phyloP scores from a whole-genome alignment of 2,888 invertebrate genomes.

The Spisula solida region DNA sequence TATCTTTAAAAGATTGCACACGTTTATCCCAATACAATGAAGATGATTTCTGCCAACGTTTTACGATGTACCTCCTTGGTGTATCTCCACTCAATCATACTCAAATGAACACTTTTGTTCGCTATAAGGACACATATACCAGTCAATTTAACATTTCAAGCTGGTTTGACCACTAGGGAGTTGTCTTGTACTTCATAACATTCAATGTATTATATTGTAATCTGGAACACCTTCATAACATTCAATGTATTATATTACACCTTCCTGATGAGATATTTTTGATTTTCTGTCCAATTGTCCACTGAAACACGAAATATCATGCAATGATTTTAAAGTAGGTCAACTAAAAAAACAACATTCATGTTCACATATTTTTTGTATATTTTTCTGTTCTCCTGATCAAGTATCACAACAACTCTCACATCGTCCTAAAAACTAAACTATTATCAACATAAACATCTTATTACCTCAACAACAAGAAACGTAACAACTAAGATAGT shows the following conservation, averaged over 20 bases:
- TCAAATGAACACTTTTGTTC: background rate
- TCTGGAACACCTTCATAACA: background rate
- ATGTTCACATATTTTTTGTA: slow-evolving; percentile 13
- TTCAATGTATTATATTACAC: too few relatives aligned
- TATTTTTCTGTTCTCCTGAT: slow-evolving; percentile 25
- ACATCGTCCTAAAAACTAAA: background rate
- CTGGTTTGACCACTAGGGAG: slow-evolving; percentile 17
- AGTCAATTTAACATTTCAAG: background rate
- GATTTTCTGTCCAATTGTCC: background rate
- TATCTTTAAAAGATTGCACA: slow-evolving; percentile 18
- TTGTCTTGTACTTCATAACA: background rate
- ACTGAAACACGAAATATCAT: background rate
- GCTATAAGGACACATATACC: background rate
- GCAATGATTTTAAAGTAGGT: background rate
- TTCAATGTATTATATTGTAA: too few relatives aligned
- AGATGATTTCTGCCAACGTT: background rate
- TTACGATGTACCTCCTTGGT: background rate
- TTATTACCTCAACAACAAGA: slow-evolving; percentile 9
- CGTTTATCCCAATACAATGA: background rate
- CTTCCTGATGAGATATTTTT: background rate
- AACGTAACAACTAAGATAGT: slow-evolving; percentile 14
- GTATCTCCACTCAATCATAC: background rate
- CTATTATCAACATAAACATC: slow-evolving; percentile 21
- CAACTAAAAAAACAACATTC: slow-evolving; percentile 12
- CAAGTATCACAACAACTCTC: background rate